Conservation (phyloP, 2,888 invertebrate genomes). For the Harpagoxenus sublaevis region DNA sequence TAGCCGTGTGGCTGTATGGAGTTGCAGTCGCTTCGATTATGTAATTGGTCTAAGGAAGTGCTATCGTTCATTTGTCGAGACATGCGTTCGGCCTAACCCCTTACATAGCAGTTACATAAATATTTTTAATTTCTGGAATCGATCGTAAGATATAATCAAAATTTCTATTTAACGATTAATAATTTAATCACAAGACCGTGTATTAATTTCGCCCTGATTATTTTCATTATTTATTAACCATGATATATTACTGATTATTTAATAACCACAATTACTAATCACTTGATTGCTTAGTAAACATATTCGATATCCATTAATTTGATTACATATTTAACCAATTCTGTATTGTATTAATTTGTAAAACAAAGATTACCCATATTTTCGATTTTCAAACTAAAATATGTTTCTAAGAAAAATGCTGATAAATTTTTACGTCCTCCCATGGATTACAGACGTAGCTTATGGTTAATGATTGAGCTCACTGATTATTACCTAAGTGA, state of each 20-base stretch:
- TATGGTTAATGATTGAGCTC: neutral
- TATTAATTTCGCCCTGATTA: slow-evolving; percentile 37
- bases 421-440: neutral
- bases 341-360: slow-evolving; percentile 31
- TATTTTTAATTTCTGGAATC: slow-evolving; percentile 10
- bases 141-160: slow-evolving; percentile 6
- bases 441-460: neutral
- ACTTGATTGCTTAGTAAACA: slow-evolving; percentile 44
- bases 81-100: too few relatives aligned
- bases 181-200: slow-evolving; percentile 27
- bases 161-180: slow-evolving; percentile 20
- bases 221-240: slow-evolving; percentile 30
- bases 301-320: slow-evolving; percentile 20
- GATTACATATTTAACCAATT: slow-evolving; percentile 26
- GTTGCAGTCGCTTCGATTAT: too few relatives aligned
- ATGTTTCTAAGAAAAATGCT: neutral
- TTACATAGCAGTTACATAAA: too few relatives aligned
- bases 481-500: neutral
- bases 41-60: too few relatives aligned
- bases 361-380: slow-evolving; percentile 2
- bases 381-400: slow-evolving; percentile 9
- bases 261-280: slow-evolving; percentile 36
- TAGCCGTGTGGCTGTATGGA: too few relatives aligned
- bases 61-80: too few relatives aligned
- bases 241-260: slow-evolving; percentile 28